phyloP scores from a whole-genome alignment of 2,113 vertebrate genomes.

The Zosterops pallidus region DNA sequence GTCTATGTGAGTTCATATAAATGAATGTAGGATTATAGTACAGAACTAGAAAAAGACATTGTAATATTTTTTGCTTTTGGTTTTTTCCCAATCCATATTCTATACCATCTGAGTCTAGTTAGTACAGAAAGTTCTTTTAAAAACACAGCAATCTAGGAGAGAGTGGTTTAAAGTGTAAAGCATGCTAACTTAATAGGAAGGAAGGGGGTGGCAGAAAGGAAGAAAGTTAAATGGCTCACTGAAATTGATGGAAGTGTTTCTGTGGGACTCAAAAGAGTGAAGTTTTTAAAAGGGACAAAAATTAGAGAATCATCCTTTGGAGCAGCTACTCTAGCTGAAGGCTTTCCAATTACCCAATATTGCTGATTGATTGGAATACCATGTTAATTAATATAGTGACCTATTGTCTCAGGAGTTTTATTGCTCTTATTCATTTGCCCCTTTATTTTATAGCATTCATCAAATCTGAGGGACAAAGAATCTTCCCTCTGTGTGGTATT shows the following conservation, averaged over 20 bases:
- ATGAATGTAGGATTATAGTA: neutral
- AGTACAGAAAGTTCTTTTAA: neutral
- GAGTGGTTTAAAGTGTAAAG: neutral
- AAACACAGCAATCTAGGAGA: neutral
- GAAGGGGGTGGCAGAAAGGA: neutral
- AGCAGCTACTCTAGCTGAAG: neutral
- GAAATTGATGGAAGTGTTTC: constrained; percentile 10
- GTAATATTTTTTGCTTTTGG: neutral
- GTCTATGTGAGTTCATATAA: neutral
- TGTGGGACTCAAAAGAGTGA: neutral
- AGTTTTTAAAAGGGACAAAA: constrained; percentile 13
- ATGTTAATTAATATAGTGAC: constrained; percentile 29
- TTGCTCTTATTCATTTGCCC: neutral
- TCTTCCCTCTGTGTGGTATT: neutral
- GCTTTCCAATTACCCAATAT: constrained; percentile 10
- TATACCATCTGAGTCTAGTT: neutral
- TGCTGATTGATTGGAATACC: neutral
- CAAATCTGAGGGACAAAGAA: neutral
- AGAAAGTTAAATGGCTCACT: neutral
- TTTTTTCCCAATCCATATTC: neutral
- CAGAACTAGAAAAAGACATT: neutral
- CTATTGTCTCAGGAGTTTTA: neutral
- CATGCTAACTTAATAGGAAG: neutral
- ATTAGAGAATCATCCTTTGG: neutral
- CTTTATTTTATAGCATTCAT: neutral